phyloP scores from a whole-genome alignment of 2,113 vertebrate genomes.

The Reinhardtius hippoglossoides region DNA sequence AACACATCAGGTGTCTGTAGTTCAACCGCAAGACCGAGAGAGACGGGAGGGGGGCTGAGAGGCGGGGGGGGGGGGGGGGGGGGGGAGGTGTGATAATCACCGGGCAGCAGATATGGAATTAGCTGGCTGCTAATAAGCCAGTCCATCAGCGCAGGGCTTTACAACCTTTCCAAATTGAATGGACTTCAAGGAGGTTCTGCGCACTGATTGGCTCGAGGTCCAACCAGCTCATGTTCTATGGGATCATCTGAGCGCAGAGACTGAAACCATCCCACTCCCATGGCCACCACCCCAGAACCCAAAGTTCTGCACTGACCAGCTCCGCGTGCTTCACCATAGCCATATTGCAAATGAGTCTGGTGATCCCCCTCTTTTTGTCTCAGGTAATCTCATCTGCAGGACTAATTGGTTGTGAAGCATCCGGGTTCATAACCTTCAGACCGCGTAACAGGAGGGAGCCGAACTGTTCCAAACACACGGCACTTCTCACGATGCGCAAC shows the following conservation, averaged over 20 bases:
- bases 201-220: constrained; percentile 54
- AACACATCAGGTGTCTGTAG: constrained; percentile 30
- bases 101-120: constrained; percentile 58
- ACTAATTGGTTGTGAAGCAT: background rate
- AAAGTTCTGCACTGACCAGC: constrained; percentile 22
- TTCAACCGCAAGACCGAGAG: background rate
- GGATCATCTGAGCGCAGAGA: constrained; percentile 20
- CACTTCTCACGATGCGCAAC: constrained; percentile 72
- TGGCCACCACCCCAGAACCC: constrained; percentile 64
- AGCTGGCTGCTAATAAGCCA: constrained; percentile 50
- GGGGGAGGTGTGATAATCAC: constrained; percentile 45
- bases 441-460: background rate
- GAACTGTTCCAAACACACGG: constrained; percentile 15
- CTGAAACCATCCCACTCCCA: constrained; percentile 43
- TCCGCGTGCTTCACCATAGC: background rate
- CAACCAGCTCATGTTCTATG: constrained; percentile 54
- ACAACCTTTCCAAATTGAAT: constrained; percentile 51
- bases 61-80: background rate
- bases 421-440: background rate
- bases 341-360: background rate
- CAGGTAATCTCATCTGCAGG: background rate
- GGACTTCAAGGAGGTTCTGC: constrained; percentile 37
- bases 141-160: constrained; percentile 31
- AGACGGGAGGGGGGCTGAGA: background rate
- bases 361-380: background rate